A percentile compares a stretch with the other conserved stretches of the same genome.
phyloP scores from a whole-genome alignment of 64 coral and sea anemone species.

The Anthopleura sola region DNA sequence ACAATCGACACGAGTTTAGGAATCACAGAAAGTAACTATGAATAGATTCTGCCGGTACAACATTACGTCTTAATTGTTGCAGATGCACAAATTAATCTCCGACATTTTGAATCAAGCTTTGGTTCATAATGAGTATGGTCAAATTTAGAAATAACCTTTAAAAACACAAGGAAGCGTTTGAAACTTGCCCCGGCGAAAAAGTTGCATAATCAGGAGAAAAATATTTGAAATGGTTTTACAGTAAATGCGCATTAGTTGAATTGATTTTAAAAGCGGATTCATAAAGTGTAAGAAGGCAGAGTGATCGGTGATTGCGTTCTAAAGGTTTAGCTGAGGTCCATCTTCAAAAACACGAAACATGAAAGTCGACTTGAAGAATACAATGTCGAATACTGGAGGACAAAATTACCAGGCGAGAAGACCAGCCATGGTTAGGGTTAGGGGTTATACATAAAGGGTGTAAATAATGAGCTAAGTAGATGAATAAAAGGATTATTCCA shows the following conservation, averaged over 20 bases:
- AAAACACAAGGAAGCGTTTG: too few species aligned
- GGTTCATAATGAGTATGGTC: too few species aligned
- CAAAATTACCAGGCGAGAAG: neutral
- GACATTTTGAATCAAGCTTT: too few species aligned
- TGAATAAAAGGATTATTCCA: constrained; percentile 8
- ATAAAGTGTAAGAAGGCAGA: neutral
- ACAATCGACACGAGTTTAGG: too few species aligned
- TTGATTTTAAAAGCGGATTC: neutral
- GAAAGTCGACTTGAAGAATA: neutral
- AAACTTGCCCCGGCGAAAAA: neutral
- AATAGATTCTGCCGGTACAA: too few species aligned
- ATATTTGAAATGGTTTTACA: neutral
- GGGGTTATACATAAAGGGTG: neutral
- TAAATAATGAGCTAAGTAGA: constrained; percentile 1
- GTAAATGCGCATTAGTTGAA: neutral
- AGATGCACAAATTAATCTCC: too few species aligned
- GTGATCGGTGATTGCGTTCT: neutral
- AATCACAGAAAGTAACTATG: too few species aligned
- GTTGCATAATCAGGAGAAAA: neutral
- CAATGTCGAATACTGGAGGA: neutral
- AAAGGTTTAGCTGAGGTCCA: neutral
- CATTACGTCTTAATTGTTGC: too few species aligned
- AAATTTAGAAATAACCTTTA: too few species aligned
- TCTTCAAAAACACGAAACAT: neutral
- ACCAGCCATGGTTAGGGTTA: neutral